Base-by-base conservation (phyloP, 2,113 vertebrate species). In the Andinoacara biseriatus region DNA sequence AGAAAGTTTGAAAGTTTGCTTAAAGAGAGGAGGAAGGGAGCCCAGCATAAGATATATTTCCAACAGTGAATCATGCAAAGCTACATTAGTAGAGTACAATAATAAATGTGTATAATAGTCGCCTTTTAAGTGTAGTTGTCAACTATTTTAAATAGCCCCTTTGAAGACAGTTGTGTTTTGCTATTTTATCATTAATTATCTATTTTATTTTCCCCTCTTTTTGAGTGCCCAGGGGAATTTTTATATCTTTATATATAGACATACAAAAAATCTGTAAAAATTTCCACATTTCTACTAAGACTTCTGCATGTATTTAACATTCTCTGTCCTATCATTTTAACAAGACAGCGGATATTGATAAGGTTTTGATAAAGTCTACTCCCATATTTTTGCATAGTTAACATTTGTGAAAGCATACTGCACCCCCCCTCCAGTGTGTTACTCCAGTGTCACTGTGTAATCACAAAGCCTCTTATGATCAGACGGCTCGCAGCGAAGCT, bases 381-480 rank as follows among this genome's bases (percentile, higher is more conserved):
- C 52, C 11, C 17, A 31, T 4, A 43, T 22, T 13, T 5, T 5
- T 40, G 5, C 35, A 2, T 22, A 11, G 3, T 56, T 63, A 72
- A 31, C 31, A 33, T 69, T 81, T 43, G 24, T 38, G 8, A 78
- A 63, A 81, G 59, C 76, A 43, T 4, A 7, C 40, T 38, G 40
- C 31, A 9, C 10, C 74, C 57, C 43, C 20, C 22, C n/a, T n/a
- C 10, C 29, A 18, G 20, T 43, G 38, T 43, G 38, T 74, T 79
- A 58, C 33, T 75, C 59, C 33, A 7, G 57, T 60, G 35, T 78
- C 11, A 13, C 82, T 86, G 58, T 62, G 31, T 86, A 81, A 89
- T 54, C 75, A 82, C 74, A 80, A 80, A 82, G 22, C 40, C 67
- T 76, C 7, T 3, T n/a, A 58, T 78, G 81, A 86, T 74, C 78